These are phyloP conservation scores for Drosophila birchii DNA, from an alignment of 2,888 invertebrate genomes.

Conservation along the genomic window DNA sequence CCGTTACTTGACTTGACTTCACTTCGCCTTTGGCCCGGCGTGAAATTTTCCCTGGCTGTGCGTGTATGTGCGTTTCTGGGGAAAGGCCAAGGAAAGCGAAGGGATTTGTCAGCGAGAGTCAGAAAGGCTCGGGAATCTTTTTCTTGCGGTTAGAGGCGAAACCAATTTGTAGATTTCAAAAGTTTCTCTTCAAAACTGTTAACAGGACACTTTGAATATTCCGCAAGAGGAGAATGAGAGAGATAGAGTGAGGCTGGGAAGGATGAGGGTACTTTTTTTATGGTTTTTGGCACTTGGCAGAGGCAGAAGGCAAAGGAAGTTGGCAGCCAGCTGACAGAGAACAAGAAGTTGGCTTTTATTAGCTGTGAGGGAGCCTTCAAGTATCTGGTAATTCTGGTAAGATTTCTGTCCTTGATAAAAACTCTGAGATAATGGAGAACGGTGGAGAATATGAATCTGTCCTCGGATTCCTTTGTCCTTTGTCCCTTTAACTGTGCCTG, in stretches of 20 bases:
- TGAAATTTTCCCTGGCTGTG: constrained; percentile 33
- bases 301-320: constrained; percentile 21
- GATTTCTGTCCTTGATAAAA: constrained; percentile 22
- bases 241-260: neutral
- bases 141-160: constrained; percentile 73
- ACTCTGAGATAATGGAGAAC: constrained; percentile 25
- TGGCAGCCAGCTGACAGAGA: constrained; percentile 42
- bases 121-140: constrained; percentile 55
- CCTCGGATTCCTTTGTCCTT: constrained; percentile 10
- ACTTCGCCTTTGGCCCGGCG: constrained; percentile 32
- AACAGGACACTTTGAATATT: constrained; percentile 60
- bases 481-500: neutral
- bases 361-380: constrained; percentile 40
- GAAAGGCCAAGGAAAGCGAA: neutral
- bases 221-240: neutral
- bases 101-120: constrained; percentile 46
- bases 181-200: constrained; percentile 62
- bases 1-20: constrained; percentile 29
- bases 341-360: constrained; percentile 48
- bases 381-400: constrained; percentile 53
- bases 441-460: neutral
- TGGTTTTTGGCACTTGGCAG: constrained; percentile 31
- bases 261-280: constrained; percentile 28
- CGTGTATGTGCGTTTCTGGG: constrained; percentile 24
- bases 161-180: constrained; percentile 79